These are phyloP conservation scores for Danio tinwini DNA, from an alignment of 2,797 vertebrate species.

Conservation along the genomic window DNA sequence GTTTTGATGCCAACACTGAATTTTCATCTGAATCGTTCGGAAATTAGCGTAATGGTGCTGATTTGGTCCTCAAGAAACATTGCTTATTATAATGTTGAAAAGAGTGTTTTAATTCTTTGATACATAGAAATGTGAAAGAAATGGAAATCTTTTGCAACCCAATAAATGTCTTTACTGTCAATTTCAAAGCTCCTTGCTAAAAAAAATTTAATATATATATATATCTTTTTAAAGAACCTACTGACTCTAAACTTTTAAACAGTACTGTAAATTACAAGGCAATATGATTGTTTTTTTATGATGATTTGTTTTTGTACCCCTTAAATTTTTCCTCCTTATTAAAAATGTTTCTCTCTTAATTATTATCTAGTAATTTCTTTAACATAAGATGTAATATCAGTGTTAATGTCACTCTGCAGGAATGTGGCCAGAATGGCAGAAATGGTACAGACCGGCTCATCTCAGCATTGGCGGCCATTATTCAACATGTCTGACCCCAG, in stretches of 20 bases:
- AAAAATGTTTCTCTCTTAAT: not conserved
- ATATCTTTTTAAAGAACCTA: too few species aligned
- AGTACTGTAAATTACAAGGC: not conserved
- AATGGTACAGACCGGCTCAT: conserved; percentile 57
- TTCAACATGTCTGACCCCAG: conserved; percentile 72
- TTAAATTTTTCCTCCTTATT: not conserved
- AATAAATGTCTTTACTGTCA: too few species aligned
- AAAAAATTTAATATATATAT: too few species aligned
- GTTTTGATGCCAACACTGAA: too few species aligned
- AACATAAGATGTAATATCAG: not conserved
- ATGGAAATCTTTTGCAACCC: too few species aligned
- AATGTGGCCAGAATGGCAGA: conserved; percentile 71
- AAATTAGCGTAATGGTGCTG: not conserved
- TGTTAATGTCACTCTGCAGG: conserved; percentile 60
- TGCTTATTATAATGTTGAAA: not conserved
- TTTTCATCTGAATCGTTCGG: too few species aligned
- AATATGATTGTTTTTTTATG: not conserved
- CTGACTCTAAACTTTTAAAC: too few species aligned
- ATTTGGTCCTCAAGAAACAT: not conserved
- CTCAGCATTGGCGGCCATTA: conserved; percentile 67
- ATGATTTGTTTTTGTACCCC: not conserved
- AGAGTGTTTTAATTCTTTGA: too few species aligned
- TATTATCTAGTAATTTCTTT: not conserved
- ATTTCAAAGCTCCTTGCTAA: too few species aligned
- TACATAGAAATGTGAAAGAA: too few species aligned